Evolutionary conservation across 2,113 vertebrate species (phyloP).

Genomic region (Pleuronectes platessa): DNA sequence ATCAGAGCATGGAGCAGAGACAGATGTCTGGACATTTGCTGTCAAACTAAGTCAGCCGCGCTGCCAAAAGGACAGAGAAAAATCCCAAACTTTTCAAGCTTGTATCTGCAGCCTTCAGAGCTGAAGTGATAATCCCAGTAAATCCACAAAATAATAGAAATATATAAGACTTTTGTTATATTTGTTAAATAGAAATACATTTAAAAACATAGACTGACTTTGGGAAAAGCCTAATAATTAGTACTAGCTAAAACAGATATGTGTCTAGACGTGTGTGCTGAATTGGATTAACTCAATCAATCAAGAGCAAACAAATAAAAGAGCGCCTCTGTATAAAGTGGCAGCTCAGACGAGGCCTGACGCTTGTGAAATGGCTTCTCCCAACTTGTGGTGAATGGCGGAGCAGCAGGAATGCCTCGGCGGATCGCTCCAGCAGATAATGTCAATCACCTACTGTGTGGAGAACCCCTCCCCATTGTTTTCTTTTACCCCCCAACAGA

Average conservation of each 20-base stretch:
- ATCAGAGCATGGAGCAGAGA: conserved; percentile 74
- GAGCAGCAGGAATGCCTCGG: conserved; percentile 73
- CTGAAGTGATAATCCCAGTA: neutral
- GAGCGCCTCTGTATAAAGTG: conserved; percentile 33
- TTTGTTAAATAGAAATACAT: neutral
- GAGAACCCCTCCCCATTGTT: conserved; percentile 77
- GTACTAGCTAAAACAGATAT: neutral
- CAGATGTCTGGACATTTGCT: conserved; percentile 85
- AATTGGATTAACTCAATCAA: conserved; percentile 31
- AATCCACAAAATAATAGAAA: conserved; percentile 5
- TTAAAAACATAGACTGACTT: neutral
- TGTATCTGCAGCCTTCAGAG: conserved; percentile 57
- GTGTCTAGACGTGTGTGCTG: neutral
- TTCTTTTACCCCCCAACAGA: conserved; percentile 81
- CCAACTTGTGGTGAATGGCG: conserved; percentile 56
- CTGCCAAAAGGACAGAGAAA: conserved; percentile 76
- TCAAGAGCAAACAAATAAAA: conserved; percentile 47
- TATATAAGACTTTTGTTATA: too few relatives aligned
- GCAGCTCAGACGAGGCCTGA: conserved; percentile 58
- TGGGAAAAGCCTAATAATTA: neutral
- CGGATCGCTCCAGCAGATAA: conserved; percentile 80
- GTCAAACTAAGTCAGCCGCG: conserved; percentile 78
- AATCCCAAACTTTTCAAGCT: conserved; percentile 69
- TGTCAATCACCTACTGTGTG: conserved; percentile 82
- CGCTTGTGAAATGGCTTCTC: conserved; percentile 58